Base-by-base conservation (phyloP, 2,888 invertebrate species). In the Conomelus anceps region DNA sequence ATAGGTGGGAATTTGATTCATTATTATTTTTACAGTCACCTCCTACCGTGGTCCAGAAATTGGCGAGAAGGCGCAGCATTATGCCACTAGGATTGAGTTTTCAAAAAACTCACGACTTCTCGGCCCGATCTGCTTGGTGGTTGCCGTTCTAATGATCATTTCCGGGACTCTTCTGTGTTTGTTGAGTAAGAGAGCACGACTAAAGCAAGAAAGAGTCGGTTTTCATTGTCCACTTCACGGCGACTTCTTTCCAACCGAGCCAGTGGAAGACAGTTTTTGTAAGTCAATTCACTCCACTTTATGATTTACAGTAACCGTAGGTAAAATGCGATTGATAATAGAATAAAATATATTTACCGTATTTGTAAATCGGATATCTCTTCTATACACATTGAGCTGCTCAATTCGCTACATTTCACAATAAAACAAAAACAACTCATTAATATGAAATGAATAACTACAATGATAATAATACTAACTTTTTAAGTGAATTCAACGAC, bases 171-270 rank as follows among this genome's bases (percentile, higher is more conserved):
- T 95, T 11, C 93, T 96, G 86, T 96, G 96, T 93, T 94, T 95
- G 92, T 93, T 96, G 91, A 96, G 96, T 92, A 94, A 96, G 88
- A 94, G 96, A 29, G 96, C 96, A 0, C 94, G 96, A 91, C 94
- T 95, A 89, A 94, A 95, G 84, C 96, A 96, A 92, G 95, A 96
- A 89, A 94, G 96, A 86, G 94, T 96, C 90, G 96, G 96, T 89
- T 96, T 96, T 94, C 96, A 96, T 93, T 96, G 96, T 93, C 96
- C 96, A 26, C 94, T 96, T 86, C 96, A 96, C 92, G 96, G 96
- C 7, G 96, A 96, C 93, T 96, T 96, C 93, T 96, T 96, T 92
- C 96, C 96, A 3, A 93, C 96, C 84, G 96, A 96, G 92, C 96
- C 96, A 6, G 23, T 88, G 17, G 86, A 86, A 17, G 87, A 84